phyloP scores from a whole-genome alignment of 2,888 invertebrate genomes.

The Drosophila greeni region DNA sequence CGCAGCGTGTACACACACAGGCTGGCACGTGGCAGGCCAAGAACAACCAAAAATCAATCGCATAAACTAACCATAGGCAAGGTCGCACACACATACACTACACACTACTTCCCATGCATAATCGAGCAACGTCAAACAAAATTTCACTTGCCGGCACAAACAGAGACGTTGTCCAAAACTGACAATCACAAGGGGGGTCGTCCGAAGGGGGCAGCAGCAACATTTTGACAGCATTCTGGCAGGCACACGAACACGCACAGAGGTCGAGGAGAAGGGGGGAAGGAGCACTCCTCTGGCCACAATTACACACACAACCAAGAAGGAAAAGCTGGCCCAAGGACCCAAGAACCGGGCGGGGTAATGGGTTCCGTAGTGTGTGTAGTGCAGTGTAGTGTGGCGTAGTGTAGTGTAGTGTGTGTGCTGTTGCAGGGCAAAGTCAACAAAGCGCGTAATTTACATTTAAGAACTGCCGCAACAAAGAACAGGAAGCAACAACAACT shows the following conservation, averaged over 20 bases:
- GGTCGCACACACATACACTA: constrained; percentile 27
- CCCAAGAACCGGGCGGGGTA: background rate
- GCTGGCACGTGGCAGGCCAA: constrained; percentile 10
- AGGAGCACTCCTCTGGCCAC: constrained; percentile 25
- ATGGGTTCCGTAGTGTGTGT: constrained; percentile 8
- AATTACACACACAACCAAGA: constrained; percentile 23
- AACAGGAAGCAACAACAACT: constrained; percentile 58
- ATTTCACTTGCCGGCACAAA: constrained; percentile 44
- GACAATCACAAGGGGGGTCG: constrained; percentile 23
- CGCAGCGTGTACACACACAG: constrained; percentile 13
- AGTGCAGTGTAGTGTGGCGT: background rate
- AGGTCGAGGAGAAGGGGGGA: background rate
- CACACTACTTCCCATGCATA: constrained; percentile 26
- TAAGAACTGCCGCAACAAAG: constrained; percentile 68
- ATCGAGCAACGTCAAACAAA: constrained; percentile 45
- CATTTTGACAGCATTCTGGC: constrained; percentile 44
- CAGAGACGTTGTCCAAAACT: constrained; percentile 46
- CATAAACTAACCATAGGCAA: constrained; percentile 32
- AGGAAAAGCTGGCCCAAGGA: background rate
- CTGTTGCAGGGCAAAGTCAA: constrained; percentile 59
- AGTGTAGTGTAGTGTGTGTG: constrained; percentile 19
- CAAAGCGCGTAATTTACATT: constrained; percentile 72
- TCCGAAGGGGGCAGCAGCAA: constrained; percentile 8
- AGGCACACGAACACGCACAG: constrained; percentile 30
- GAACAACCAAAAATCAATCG: constrained; percentile 39